phyloP scores from a whole-genome alignment of 1,140 invertebrate species.

The Hypothenemus hampei region DNA sequence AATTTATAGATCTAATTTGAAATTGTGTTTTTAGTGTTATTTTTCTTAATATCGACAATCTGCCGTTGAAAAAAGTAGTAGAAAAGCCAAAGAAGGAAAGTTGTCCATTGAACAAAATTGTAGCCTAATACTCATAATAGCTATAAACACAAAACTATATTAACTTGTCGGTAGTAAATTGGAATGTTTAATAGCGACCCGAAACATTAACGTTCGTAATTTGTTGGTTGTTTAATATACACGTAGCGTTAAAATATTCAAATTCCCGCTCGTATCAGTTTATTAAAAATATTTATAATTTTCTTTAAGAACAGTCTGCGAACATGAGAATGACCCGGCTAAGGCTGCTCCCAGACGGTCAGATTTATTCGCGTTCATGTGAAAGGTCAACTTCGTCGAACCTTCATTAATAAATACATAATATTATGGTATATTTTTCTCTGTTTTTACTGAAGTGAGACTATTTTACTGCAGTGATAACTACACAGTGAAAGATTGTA shows the following conservation, averaged over 20 bases:
- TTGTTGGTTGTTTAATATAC: constrained; percentile 39
- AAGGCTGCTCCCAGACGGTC: too few species aligned
- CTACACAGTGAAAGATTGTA: too few species aligned
- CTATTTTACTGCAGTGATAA: too few species aligned
- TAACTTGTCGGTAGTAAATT: constrained; percentile 38
- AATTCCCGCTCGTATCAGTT: constrained; percentile 33
- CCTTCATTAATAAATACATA: too few species aligned
- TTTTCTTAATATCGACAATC: too few species aligned
- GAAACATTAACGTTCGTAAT: constrained; percentile 35
- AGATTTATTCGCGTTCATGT: too few species aligned
- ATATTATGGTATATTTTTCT: too few species aligned
- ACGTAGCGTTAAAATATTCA: constrained; percentile 38
- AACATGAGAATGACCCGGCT: constrained; percentile 21
- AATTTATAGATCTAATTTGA: too few species aligned
- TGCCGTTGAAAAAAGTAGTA: not conserved
- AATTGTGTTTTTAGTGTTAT: too few species aligned
- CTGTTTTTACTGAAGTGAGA: too few species aligned
- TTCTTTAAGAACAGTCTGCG: constrained; percentile 19
- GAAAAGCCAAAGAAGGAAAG: constrained; percentile 7
- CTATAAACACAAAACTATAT: constrained; percentile 37
- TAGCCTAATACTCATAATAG: constrained; percentile 18
- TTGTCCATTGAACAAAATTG: constrained; percentile 10
- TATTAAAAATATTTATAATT: constrained; percentile 38
- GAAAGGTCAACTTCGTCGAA: too few species aligned
- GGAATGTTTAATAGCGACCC: constrained; percentile 33